These are phyloP conservation scores for Decapterus maruadsi DNA, from an alignment of 2,797 vertebrate species.

Conservation along the genomic window DNA sequence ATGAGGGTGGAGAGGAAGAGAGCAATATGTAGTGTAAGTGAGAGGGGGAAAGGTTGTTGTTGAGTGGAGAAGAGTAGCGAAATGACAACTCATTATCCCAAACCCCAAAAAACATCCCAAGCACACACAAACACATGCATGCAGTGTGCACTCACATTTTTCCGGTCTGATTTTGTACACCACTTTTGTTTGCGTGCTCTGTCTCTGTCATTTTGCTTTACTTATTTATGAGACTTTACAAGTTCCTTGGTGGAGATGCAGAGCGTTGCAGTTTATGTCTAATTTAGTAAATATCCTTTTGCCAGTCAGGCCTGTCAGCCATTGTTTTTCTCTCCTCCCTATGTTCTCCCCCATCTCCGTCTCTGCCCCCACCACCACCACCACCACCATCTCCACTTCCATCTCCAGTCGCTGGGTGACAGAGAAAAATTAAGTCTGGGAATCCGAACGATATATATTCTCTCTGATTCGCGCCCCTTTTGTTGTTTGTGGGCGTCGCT, in stretches of 20 bases:
- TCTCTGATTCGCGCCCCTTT: conserved; percentile 63
- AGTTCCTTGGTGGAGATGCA: conserved; percentile 84
- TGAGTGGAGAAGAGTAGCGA: conserved; percentile 66
- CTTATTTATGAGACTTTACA: conserved; percentile 87
- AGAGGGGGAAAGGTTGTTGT: conserved; percentile 70
- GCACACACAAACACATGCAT: conserved; percentile 55
- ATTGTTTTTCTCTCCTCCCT: conserved; percentile 72
- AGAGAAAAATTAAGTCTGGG: conserved; percentile 56
- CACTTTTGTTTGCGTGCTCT: conserved; percentile 81
- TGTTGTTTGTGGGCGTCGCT: conserved; percentile 57
- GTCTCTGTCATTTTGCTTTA: conserved; percentile 79
- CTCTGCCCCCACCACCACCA: conserved; percentile 23
- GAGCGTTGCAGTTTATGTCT: conserved; percentile 86
- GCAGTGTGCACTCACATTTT: conserved; percentile 54
- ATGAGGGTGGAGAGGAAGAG: conserved; percentile 63
- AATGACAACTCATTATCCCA: conserved; percentile 84
- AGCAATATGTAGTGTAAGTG: conserved; percentile 59
- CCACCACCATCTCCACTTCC: conserved; percentile 25
- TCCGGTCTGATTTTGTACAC: conserved; percentile 60
- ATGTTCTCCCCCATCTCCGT: conserved; percentile 38
- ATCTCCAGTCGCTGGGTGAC: conserved; percentile 65
- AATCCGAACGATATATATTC: conserved; percentile 55
- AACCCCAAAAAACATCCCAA: conserved; percentile 68
- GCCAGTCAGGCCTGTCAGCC: conserved; percentile 86
- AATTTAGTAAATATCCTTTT: conserved; percentile 88